phyloP scores from a whole-genome alignment of 53 echinoderm and acorn worm genomes.

The Patiria pectinifera region DNA sequence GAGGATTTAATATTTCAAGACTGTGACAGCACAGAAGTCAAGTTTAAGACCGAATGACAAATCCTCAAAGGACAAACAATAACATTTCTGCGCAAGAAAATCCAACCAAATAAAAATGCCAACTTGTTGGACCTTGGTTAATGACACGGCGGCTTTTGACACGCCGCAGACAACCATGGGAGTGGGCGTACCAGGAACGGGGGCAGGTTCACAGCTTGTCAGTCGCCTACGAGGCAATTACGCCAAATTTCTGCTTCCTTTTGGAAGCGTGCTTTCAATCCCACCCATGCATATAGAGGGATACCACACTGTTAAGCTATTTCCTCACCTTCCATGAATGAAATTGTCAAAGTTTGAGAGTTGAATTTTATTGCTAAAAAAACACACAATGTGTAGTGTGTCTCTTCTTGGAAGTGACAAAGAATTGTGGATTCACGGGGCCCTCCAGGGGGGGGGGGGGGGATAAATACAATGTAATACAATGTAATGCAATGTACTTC shows the following conservation, averaged over 20 bases:
- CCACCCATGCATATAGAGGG: neutral
- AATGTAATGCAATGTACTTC: no score
- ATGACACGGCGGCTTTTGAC: neutral
- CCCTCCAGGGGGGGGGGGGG: no score
- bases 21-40: no score
- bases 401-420: no score
- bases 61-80: neutral
- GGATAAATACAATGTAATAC: no score
- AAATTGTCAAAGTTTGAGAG: neutral
- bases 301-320: neutral
- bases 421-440: no score
- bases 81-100: neutral
- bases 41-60: no score
- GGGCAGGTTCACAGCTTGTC: neutral
- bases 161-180: neutral
- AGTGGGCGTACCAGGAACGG: neutral
- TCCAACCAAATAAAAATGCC: neutral
- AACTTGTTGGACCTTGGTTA: neutral
- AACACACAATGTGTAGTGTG: no score
- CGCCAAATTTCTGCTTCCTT: slow-evolving; percentile 24
- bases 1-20: no score
- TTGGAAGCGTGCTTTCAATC: neutral
- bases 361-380: no score
- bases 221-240: slow-evolving; percentile 17
- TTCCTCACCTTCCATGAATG: neutral